phyloP scores from a whole-genome alignment of 2,113 vertebrate genomes.

The Gopherus evgoodei region DNA sequence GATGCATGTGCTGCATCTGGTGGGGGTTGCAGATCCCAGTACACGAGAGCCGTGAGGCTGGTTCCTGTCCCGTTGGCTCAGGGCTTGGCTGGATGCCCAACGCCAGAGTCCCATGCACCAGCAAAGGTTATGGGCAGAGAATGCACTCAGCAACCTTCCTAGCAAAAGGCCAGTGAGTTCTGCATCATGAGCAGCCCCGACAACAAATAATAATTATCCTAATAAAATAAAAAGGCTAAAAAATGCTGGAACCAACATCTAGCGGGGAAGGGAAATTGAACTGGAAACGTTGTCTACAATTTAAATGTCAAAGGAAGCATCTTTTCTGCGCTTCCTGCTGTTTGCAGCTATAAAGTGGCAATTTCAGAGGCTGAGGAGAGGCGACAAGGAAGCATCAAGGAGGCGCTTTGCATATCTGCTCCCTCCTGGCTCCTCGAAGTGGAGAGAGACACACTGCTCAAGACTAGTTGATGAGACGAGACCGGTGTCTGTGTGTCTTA shows the following conservation, averaged over 20 bases:
- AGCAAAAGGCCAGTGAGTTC: constrained; percentile 4
- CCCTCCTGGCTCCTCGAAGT: not conserved
- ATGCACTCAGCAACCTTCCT: not conserved
- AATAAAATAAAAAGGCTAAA: constrained; percentile 27
- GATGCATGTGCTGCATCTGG: not conserved
- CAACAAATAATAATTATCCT: not conserved
- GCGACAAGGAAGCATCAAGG: not conserved
- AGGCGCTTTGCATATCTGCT: not conserved
- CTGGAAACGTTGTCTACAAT: constrained; percentile 26
- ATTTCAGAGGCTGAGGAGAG: not conserved
- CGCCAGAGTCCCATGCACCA: fast-evolving
- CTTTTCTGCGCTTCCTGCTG: not conserved
- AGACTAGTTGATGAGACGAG: not conserved
- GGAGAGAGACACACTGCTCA: not conserved
- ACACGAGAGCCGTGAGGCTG: not conserved
- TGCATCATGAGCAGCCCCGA: not conserved
- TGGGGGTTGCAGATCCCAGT: not conserved
- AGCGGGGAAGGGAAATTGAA: not conserved
- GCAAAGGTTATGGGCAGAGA: constrained; percentile 17
- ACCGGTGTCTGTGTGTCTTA: no score
- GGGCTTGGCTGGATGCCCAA: not conserved
- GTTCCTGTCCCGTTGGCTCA: not conserved
- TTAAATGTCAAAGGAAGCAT: constrained; percentile 45
- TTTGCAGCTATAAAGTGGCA: not conserved
- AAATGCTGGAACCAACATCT: constrained; percentile 13